Base-by-base conservation (phyloP, 2,888 invertebrate genomes). In the Thyatira batis region DNA sequence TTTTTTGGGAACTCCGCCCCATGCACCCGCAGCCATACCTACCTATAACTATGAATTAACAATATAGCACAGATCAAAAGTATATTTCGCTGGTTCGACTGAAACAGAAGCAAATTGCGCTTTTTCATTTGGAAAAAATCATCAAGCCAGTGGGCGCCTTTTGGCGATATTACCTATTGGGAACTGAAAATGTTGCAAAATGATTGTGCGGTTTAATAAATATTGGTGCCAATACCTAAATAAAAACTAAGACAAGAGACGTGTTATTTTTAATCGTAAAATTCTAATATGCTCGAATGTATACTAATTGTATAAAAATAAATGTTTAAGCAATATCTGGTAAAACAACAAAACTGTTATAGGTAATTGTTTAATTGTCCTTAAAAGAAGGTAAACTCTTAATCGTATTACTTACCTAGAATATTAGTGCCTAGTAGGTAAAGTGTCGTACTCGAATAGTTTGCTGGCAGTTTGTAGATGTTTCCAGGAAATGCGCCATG, bases 101-200 rank as follows among this genome's bases (percentile, higher is more conserved):
- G 82, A 82, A 83, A 80, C 77, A 77, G 69, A 74, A 68, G 70
- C 75, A 82, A 86, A 84, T 82, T 83, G 78, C 82, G 72, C 80
- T 85, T 84, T 85, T 84, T 83, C 69, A 65, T 72, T 73, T 67
- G 65, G 53, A 69, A 69, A 79, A 86, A 82, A 78, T 78, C 65
- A 62, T 65, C 66, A 50, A 53, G 57, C 54, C 55, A 48, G 30
- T 51, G 33, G 49, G 33, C 44, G 49, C 49, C 56, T 49, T 55
- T 53, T 46, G n/a, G 11, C 33, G 21, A 20, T 27, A 30, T 51
- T 45, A n/a, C n/a, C n/a, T n/a, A 63, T 67, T 60, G 60, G 63
- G 57, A 53, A 54, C 45, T 54, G 45, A 46, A 57, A 27, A 23
- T 27, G 11, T 30, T 50, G 39, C 1, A 33, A n/a, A 27, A 28